Percentiles rank a stretch among this genome's conserved stretches.
Conservation (phyloP, 2,113 vertebrate species). For the Progne subis region DNA sequence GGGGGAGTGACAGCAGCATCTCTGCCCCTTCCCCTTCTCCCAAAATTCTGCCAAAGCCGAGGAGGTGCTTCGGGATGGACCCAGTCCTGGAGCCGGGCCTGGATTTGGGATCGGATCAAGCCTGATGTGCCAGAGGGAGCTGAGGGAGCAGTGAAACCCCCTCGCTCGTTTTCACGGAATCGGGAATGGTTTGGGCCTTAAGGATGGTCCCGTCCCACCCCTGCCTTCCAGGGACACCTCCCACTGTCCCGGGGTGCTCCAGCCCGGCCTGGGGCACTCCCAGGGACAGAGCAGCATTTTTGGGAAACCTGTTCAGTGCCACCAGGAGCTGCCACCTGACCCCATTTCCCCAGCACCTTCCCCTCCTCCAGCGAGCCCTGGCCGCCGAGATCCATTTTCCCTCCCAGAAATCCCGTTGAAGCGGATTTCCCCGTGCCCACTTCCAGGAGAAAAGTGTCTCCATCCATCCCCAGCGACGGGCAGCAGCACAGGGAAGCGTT, state of each 20-base stretch:
- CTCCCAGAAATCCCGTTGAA: neutral
- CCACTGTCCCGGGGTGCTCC: neutral
- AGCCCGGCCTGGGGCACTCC: neutral
- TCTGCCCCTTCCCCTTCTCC: neutral
- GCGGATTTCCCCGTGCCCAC: neutral
- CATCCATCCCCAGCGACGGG: neutral
- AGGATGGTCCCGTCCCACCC: neutral
- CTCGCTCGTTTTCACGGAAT: accelerated
- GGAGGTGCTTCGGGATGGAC: neutral
- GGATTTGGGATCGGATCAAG: accelerated
- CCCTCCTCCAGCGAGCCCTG: too few species aligned
- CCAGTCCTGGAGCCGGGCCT: accelerated
- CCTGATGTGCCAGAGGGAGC: neutral
- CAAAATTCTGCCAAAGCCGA: neutral
- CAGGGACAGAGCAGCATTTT: neutral
- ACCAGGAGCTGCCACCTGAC: too few species aligned
- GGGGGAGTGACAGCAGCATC: neutral
- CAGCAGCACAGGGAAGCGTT: neutral
- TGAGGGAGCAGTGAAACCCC: neutral
- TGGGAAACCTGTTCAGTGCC: neutral
- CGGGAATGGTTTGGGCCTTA: neutral
- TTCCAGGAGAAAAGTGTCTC: neutral
- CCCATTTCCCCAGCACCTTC: too few species aligned
- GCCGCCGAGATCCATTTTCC: too few species aligned
- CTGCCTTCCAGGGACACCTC: neutral